Percentiles rank a stretch among this genome's conserved stretches.
Conservation (phyloP, 2,888 invertebrate species). For the Calliphora vomitoria region DNA sequence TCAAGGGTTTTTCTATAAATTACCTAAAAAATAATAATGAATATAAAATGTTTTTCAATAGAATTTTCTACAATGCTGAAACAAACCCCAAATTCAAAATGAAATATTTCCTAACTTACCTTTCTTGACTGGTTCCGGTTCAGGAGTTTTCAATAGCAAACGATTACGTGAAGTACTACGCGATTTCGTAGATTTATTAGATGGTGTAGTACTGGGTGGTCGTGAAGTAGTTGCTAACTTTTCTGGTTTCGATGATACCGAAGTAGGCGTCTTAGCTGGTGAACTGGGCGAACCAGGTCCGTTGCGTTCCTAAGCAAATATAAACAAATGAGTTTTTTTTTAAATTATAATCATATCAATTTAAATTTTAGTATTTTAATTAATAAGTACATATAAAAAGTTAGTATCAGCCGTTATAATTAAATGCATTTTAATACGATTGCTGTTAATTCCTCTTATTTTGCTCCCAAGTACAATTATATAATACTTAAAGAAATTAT, state of each 20-base stretch:
- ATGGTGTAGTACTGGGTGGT: slow-evolving; percentile 85
- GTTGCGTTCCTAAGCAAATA: slow-evolving; percentile 86
- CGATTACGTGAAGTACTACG: slow-evolving; percentile 84
- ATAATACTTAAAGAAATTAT: slow-evolving; percentile 23
- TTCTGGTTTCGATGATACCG: slow-evolving; percentile 83
- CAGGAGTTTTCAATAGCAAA: slow-evolving; percentile 89
- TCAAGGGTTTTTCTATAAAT: no score
- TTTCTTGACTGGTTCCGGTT: slow-evolving; percentile 89
- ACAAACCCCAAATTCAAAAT: no score
- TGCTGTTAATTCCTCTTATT: slow-evolving; percentile 24
- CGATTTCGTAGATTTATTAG: slow-evolving; percentile 84
- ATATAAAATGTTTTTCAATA: no score
- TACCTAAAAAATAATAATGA: no score
- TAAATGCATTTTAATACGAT: slow-evolving; percentile 79
- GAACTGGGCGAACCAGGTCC: slow-evolving; percentile 88
- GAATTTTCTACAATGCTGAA: neutral
- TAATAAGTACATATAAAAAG: slow-evolving; percentile 77
- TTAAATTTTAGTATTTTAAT: neutral
- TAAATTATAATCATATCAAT: neutral
- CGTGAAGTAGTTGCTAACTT: slow-evolving; percentile 82
- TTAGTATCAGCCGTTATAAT: slow-evolving; percentile 80
- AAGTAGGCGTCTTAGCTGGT: slow-evolving; percentile 89
- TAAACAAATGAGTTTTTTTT: slow-evolving; percentile 8
- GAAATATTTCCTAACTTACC: slow-evolving; percentile 85
- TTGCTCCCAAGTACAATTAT: slow-evolving; percentile 12